Percentiles rank a stretch among this genome's conserved stretches.
These are phyloP conservation scores for Psephotus haematonotus DNA, from an alignment of 2,113 vertebrate genomes.

Conservation along the genomic window DNA sequence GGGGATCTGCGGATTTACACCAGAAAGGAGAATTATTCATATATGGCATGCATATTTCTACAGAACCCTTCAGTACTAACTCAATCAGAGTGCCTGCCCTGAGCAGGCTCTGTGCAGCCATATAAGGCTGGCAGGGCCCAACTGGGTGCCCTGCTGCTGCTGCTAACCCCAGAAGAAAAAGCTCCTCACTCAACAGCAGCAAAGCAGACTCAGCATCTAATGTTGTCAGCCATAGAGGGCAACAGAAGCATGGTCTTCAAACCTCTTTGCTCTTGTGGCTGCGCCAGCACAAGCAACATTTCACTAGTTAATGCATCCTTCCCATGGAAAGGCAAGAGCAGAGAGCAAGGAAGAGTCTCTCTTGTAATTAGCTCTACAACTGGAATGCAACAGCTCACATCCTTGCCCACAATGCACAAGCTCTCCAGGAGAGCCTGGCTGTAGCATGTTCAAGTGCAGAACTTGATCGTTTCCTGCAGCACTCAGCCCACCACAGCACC, in stretches of 20 bases:
- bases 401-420: neutral
- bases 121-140: slow-evolving; percentile 7
- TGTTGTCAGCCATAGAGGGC: neutral
- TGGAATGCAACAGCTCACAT: neutral
- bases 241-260: neutral
- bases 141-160: neutral
- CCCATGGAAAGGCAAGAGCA: fast-evolving
- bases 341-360: neutral
- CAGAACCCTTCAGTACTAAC: neutral
- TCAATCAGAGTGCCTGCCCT: neutral
- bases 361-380: fast-evolving
- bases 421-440: neutral
- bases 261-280: neutral
- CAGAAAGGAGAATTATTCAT: slow-evolving; percentile 51
- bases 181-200: neutral
- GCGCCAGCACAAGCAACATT: too few species aligned
- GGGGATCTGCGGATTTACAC: neutral
- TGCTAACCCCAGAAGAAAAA: neutral
- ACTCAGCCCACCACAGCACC: neutral
- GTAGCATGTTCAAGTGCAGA: fast-evolving
- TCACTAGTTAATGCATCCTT: fast-evolving
- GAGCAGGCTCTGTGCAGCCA: neutral
- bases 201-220: neutral
- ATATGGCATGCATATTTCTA: slow-evolving; percentile 24
- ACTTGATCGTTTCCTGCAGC: neutral